Percentiles rank a stretch among this genome's conserved stretches.
These are phyloP conservation scores for Todiramphus saurophagus DNA, from an alignment of 2,113 vertebrate genomes.

Conservation along the genomic window DNA sequence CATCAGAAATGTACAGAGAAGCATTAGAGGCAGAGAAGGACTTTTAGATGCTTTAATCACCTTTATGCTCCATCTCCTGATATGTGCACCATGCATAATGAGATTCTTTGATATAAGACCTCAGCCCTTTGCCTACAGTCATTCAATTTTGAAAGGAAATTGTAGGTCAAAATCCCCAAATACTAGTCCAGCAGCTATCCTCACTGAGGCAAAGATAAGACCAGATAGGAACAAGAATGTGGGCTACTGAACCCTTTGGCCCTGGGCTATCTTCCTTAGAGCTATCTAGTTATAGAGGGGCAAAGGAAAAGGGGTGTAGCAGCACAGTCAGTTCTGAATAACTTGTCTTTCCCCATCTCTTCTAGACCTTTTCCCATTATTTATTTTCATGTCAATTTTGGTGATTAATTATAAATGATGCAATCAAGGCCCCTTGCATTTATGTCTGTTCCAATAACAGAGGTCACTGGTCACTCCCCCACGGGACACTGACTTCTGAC, in stretches of 20 bases:
- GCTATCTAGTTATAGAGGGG: background rate
- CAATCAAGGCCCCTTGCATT: background rate
- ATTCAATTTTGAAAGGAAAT: background rate
- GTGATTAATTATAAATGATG: constrained; percentile 23
- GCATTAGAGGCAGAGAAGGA: background rate
- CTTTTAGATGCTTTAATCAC: background rate
- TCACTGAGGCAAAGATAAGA: background rate
- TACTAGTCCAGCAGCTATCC: background rate
- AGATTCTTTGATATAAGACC: background rate
- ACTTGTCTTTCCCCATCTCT: background rate
- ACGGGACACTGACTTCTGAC: background rate
- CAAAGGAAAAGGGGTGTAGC: background rate
- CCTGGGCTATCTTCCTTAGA: background rate
- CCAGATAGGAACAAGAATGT: background rate
- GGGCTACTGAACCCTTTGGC: background rate
- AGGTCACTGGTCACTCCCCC: background rate
- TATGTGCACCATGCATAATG: background rate
- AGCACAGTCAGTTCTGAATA: background rate
- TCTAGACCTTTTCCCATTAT: background rate
- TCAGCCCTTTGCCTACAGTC: background rate
- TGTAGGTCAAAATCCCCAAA: background rate
- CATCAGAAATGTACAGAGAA: background rate
- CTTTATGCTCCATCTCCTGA: background rate
- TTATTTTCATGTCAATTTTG: constrained; percentile 24
- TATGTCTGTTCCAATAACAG: background rate